Evolutionary conservation across 2,797 vertebrate genomes (phyloP), one percentile per base, ranked within the genome.

Genomic region (Aplochiton taeniatus): DNA sequence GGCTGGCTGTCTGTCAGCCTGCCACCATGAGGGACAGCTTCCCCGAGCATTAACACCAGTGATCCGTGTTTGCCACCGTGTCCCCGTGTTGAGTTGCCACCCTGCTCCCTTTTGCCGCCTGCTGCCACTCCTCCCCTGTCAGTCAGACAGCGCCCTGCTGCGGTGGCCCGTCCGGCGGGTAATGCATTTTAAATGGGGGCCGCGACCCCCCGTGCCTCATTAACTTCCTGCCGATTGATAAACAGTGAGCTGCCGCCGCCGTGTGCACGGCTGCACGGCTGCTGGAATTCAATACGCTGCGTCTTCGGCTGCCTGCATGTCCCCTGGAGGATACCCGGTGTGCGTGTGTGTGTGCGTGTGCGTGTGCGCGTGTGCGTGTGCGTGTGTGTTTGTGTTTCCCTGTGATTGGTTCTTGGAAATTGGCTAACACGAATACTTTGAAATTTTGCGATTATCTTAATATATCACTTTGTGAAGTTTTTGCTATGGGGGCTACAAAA

Each of bases 161-260:
- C 18, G 64, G 65, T 66, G 63, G 48, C 49, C 58, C 9, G n/a
- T 80, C 77, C 19, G 44, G 1, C 59, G 66, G 74, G 74, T 84
- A 73, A 87, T 86, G 76, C 82, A 82, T 84, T 83, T 80, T 70
- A 83, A 86, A 84, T 76, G 54, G 66, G 67, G 78, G 66, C 17
- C 62, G 11, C 41, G 57, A 79, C 76, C 73, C 70, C 58, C 66
- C 9, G 54, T 0, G 67, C 74, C 80, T 90, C 82, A 84, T 86
- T 88, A 87, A 83, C 77, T 71, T 66, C 58, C 48, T 42, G 14
- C 77, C 76, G 82, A 88, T 83, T 87, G 86, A 86, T 82, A 81
- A 81, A 83, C 74, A 72, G 62, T 46, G 73, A 74, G 70, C 59
- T 49, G 66, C 59, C 43, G 74, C 67, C 57, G 73, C 66, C 65